Evolutionary conservation across 2,113 vertebrate genomes (phyloP), one percentile per base, ranked within the genome.

Genomic region (Callipepla squamata): DNA sequence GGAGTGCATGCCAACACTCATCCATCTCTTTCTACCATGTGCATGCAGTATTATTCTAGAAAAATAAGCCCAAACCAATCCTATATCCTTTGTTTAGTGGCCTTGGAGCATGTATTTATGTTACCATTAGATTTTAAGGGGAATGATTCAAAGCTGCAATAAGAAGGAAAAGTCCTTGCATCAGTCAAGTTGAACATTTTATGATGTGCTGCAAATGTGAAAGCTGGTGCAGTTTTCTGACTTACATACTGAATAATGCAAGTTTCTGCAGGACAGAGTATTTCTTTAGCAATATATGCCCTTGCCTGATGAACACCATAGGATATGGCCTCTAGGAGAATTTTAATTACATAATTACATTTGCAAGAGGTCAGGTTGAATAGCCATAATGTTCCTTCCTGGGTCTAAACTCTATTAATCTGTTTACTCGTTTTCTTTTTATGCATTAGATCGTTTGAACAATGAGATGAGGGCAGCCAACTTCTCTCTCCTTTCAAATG

Each of bases 381-480:
- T 91, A 89, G 92, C 82, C 42, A 53, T 81, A 78, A 68, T 53
- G 40, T 77, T 95, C 61, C 73, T 80, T 92, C 92, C 85, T 90
- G 68, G 26, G 32, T 80, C 66, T 94, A 67, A 92, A 95, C 75
- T 91, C 87, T 91, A 72, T 91, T 92, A 78, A 80, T 90, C 87
- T 92, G 65, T 90, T 94, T 92, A 57, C 58, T 94, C 30, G 0
- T 83, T 94, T 85, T 91, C 59, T 80, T 95, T 79, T 95, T 45
- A 74, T 78, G 44, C 70, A 61, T 86, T 93, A 34, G 7, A 4
- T 70, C 1, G 0, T 70, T 95, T 87, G 79, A 92, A 95, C 93
- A 94, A 91, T 94, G 68, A 92, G 51, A 75, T 1, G 5, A 36
- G n/a, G 44, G 76, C 1, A 11, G 79, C 82, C 76, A 92, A 57